A percentile compares a stretch with the other conserved stretches of the same genome.
Conservation (phyloP, 2,797 vertebrate genomes). For the Labroides dimidiatus region DNA sequence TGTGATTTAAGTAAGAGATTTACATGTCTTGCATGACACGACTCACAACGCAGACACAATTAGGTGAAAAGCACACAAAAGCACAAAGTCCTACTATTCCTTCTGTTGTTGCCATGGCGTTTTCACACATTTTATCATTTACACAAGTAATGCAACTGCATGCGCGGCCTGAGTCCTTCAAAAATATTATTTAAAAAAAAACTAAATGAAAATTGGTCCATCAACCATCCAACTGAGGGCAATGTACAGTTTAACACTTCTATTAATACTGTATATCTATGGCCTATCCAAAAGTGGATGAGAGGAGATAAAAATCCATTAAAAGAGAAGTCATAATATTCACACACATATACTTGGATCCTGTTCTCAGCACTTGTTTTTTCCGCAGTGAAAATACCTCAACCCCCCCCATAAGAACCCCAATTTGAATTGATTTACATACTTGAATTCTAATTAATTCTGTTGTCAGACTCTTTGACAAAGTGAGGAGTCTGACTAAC, state of each 20-base stretch:
- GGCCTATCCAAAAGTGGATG: constrained; percentile 65
- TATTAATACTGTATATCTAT: constrained; percentile 62
- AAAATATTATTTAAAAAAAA: constrained; percentile 41
- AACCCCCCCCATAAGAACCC: constrained; percentile 66
- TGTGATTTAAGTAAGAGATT: constrained; percentile 52
- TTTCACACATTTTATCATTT: constrained; percentile 73
- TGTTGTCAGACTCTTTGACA: constrained; percentile 93
- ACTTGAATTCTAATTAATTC: constrained; percentile 86
- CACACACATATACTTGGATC: constrained; percentile 70
- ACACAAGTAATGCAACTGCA: constrained; percentile 59
- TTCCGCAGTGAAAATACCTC: constrained; percentile 71
- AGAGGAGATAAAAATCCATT: constrained; percentile 62
- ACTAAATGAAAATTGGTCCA: constrained; percentile 52
- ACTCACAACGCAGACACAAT: constrained; percentile 52
- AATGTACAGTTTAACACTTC: constrained; percentile 63
- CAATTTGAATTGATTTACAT: constrained; percentile 85
- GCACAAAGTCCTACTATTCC: constrained; percentile 50
- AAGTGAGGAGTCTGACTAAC: constrained; percentile 94
- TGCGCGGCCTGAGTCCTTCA: constrained; percentile 32
- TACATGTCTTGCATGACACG: constrained; percentile 44
- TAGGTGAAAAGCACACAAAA: constrained; percentile 54
- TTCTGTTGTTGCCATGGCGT: constrained; percentile 70
- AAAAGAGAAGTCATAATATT: constrained; percentile 78
- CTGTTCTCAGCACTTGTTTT: constrained; percentile 74
- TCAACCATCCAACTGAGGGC: constrained; percentile 52